A percentile compares a stretch with the other conserved stretches of the same genome.
Conservation (phyloP, 2,797 vertebrate species). For the Benthosema pterotum region DNA sequence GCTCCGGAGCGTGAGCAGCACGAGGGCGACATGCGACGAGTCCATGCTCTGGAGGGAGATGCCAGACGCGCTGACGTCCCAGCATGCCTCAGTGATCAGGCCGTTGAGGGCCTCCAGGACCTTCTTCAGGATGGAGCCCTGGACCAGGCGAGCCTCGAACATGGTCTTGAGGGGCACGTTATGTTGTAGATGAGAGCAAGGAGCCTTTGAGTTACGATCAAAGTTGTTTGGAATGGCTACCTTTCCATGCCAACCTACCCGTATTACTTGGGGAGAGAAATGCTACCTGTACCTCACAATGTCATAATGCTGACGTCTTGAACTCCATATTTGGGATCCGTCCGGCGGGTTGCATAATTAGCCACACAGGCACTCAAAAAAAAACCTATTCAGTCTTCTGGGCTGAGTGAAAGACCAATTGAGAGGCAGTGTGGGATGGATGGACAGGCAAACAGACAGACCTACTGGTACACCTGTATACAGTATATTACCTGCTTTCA, state of each 20-base stretch:
- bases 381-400: too few species aligned
- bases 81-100: constrained; percentile 97
- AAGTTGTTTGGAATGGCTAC: accelerated
- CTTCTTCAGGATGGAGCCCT: constrained; percentile 97
- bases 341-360: too few species aligned
- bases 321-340: too few species aligned
- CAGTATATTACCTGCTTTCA: constrained; percentile 63
- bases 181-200: too few species aligned
- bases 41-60: constrained; percentile 99
- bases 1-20: constrained; percentile 95
- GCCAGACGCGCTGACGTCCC: constrained; percentile 95
- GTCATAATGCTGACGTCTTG: too few species aligned
- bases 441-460: too few species aligned
- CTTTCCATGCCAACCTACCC: too few species aligned
- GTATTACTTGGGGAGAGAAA: accelerated
- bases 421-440: too few species aligned
- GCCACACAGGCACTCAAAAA: too few species aligned
- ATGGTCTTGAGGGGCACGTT: constrained; percentile 66
- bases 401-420: too few species aligned
- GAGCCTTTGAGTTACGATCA: constrained; percentile 31
- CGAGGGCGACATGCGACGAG: constrained; percentile 95
- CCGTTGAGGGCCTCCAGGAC: constrained; percentile 96
- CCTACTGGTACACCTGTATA: too few species aligned
- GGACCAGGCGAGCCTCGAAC: constrained; percentile 96
- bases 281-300: too few species aligned